phyloP scores from a whole-genome alignment of 30 jellyfish, hydroid and myxozoan species.

The Turritopsis rubra region DNA sequence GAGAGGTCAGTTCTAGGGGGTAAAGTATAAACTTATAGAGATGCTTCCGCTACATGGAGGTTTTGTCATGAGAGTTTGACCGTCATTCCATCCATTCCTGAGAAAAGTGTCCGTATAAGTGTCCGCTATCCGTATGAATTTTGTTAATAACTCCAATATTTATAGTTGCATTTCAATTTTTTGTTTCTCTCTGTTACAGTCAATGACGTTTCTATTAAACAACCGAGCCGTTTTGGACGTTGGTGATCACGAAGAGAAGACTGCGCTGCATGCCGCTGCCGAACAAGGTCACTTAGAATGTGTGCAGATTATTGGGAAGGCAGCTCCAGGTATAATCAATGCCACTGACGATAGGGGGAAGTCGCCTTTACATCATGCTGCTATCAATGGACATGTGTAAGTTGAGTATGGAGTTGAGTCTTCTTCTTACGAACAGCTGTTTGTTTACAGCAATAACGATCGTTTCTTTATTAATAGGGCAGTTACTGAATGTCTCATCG shows the following conservation, averaged over 20 bases:
- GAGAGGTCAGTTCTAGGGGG: too few species aligned
- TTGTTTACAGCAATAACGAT: background rate
- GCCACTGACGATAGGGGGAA: slow-evolving; percentile 81
- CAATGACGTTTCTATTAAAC: slow-evolving; percentile 50
- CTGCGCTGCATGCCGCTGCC: slow-evolving; percentile 87
- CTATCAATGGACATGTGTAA: slow-evolving; percentile 77
- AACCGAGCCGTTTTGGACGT: slow-evolving; percentile 70
- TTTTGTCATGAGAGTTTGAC: too few species aligned
- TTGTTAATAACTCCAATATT: too few species aligned
- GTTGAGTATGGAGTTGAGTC: slow-evolving; percentile 2
- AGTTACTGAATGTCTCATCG: slow-evolving; percentile 48
- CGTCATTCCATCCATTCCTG: too few species aligned
- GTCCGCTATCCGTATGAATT: too few species aligned
- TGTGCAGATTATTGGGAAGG: slow-evolving; percentile 50
- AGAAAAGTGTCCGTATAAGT: too few species aligned
- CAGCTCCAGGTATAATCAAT: slow-evolving; percentile 54
- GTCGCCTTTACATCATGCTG: slow-evolving; percentile 93
- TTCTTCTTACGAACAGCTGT: background rate
- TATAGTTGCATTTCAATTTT: background rate
- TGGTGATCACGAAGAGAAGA: slow-evolving; percentile 75
- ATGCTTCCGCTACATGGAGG: too few species aligned
- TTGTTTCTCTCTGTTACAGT: slow-evolving; percentile 40
- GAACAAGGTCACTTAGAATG: slow-evolving; percentile 70
- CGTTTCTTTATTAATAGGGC: slow-evolving; percentile 27
- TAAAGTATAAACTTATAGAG: too few species aligned